Evolutionary conservation across 2,797 vertebrate genomes (phyloP).

Genomic region (Chaetodon trifasciatus): DNA sequence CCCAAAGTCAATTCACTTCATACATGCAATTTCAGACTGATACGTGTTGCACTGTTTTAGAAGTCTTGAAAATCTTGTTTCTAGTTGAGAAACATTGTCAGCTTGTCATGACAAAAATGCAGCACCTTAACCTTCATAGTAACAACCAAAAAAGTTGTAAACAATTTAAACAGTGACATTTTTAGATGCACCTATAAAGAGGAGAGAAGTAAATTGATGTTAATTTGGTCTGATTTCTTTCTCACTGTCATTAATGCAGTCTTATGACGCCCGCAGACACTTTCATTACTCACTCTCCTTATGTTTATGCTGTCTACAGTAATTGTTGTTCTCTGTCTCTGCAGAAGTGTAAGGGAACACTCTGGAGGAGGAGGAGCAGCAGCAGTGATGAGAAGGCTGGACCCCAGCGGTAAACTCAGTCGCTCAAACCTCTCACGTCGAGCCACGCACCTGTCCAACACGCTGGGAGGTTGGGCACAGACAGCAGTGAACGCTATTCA

Average conservation of each 20-base stretch:
- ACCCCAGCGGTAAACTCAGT: conserved; percentile 78
- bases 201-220: background rate
- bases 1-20: background rate
- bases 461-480: conserved; percentile 80
- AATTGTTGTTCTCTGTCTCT: background rate
- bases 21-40: background rate
- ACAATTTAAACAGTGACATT: background rate
- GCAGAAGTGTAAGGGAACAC: conserved; percentile 67
- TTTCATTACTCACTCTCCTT: background rate
- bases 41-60: background rate
- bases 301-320: background rate
- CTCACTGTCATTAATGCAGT: background rate
- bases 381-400: conserved; percentile 76
- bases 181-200: background rate
- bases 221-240: background rate
- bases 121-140: background rate
- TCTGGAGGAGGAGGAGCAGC: conserved; percentile 44
- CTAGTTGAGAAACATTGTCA: background rate
- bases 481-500: conserved; percentile 73
- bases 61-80: background rate
- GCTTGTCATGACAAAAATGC: too few relatives aligned
- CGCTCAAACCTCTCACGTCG: conserved; percentile 77
- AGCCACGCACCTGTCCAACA: conserved; percentile 74
- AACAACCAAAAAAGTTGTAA: background rate
- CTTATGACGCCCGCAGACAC: background rate